These are phyloP conservation scores for Poecilus cupreus DNA, from an alignment of 2,888 invertebrate genomes.

Conservation along the genomic window DNA sequence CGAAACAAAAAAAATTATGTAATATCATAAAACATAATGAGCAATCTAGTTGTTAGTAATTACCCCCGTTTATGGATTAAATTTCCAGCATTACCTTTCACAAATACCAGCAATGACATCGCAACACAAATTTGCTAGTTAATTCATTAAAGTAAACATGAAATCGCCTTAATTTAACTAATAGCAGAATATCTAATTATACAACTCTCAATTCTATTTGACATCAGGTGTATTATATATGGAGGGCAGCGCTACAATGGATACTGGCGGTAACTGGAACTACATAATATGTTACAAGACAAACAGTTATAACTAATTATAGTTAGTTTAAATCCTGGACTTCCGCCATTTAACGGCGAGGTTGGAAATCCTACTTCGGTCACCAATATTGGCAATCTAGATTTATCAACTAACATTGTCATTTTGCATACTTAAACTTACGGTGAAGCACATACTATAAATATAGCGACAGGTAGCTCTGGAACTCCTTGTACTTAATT, in stretches of 20 bases:
- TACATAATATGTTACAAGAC: neutral
- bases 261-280: neutral
- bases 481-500: too few species aligned
- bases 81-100: slow-evolving; percentile 1
- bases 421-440: too few species aligned
- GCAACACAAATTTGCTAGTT: neutral
- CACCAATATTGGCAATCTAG: too few species aligned
- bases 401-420: too few species aligned
- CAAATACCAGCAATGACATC: neutral
- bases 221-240: neutral
- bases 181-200: slow-evolving; percentile 19
- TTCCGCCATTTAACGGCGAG: too few species aligned
- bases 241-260: neutral
- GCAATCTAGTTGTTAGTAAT: too few species aligned
- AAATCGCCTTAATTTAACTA: neutral
- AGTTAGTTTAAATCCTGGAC: neutral
- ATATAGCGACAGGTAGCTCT: too few species aligned
- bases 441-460: too few species aligned
- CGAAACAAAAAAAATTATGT: too few species aligned
- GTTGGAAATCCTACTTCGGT: too few species aligned
- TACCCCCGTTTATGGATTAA: neutral
- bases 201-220: neutral
- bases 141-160: neutral
- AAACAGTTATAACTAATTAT: slow-evolving; percentile 14
- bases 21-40: too few species aligned